phyloP scores from a whole-genome alignment of 2,797 vertebrate species.

The Phalanger gymnotis region DNA sequence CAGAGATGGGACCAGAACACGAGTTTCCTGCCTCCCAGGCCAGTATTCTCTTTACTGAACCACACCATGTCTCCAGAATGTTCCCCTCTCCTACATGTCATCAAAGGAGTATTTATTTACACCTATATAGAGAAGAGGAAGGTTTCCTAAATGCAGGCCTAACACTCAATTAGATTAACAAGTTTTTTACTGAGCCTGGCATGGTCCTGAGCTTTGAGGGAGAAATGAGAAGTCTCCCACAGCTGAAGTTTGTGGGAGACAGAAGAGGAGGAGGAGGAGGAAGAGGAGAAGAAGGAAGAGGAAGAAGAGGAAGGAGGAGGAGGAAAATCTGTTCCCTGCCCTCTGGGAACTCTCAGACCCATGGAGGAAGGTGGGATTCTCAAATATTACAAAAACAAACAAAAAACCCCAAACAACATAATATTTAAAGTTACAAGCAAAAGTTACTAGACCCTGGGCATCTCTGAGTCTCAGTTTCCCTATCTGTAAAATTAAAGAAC shows the following conservation, averaged over 20 bases:
- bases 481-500: neutral
- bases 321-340: neutral
- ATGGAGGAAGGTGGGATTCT: neutral
- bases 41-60: neutral
- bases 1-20: constrained; percentile 29
- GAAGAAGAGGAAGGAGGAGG: too few species aligned
- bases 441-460: neutral
- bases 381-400: neutral
- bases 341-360: neutral
- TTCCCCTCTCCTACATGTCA: neutral
- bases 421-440: neutral
- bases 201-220: neutral
- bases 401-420: neutral
- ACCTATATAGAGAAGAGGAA: neutral
- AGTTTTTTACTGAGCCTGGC: neutral
- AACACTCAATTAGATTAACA: neutral
- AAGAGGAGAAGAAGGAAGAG: too few species aligned
- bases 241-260: neutral
- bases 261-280: neutral
- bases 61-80: neutral
- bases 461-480: neutral
- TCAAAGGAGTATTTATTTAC: neutral
- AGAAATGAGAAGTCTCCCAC: neutral
- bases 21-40: constrained; percentile 18
- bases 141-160: neutral